These are phyloP conservation scores for Pachypanchax playfairii DNA, from an alignment of 2,113 vertebrate species.

Conservation along the genomic window DNA sequence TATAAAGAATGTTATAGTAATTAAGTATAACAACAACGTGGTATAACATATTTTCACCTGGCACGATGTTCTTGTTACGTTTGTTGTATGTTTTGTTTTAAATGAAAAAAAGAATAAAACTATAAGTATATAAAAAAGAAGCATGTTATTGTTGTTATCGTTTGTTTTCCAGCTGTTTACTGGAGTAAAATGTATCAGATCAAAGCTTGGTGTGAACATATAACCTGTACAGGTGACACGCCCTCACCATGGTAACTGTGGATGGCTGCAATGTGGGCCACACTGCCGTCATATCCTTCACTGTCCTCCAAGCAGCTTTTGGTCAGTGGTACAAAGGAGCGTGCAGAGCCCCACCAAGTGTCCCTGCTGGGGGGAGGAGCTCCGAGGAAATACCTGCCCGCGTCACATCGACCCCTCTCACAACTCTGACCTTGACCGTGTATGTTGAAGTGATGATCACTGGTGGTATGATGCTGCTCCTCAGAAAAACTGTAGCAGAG, in stretches of 20 bases:
- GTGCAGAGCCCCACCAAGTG: constrained; percentile 87
- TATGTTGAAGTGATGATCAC: no score
- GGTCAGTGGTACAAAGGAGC: constrained; percentile 82
- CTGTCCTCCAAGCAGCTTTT: constrained; percentile 88
- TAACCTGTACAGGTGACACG: neutral
- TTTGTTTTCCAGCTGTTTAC: no score
- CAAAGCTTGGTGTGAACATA: no score
- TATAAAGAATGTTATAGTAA: no score
- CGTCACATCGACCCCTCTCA: constrained; percentile 89
- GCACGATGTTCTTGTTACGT: no score
- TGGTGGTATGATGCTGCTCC: constrained; percentile 74
- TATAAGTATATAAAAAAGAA: no score
- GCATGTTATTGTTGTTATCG: no score
- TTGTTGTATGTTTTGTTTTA: no score
- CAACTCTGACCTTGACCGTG: constrained; percentile 81
- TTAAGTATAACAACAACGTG: no score
- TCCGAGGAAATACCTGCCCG: constrained; percentile 92
- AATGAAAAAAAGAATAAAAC: no score
- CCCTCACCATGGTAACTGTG: constrained; percentile 88
- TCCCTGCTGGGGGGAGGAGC: constrained; percentile 85
- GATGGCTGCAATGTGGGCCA: constrained; percentile 87
- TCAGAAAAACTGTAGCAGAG: constrained; percentile 87
- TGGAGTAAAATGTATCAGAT: no score
- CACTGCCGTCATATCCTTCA: constrained; percentile 83
- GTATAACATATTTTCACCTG: no score